Conservation (phyloP, 2,113 vertebrate species). For the Gavia stellata region DNA sequence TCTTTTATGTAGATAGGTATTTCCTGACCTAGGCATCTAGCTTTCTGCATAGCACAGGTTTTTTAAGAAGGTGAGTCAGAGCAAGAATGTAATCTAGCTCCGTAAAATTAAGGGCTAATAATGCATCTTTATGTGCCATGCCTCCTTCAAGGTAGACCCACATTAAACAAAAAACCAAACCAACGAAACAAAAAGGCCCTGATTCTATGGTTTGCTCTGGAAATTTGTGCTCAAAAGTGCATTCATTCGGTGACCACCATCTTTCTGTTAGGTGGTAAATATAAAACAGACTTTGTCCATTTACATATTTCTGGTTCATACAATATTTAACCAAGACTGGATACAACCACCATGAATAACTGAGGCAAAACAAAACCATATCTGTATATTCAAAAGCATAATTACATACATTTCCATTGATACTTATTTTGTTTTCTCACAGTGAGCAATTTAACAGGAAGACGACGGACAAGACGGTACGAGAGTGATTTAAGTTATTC, state of each 20-base stretch:
- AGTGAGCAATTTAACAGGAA: neutral
- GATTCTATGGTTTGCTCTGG: neutral
- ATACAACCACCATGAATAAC: neutral
- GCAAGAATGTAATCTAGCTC: neutral
- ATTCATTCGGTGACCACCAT: neutral
- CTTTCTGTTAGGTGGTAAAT: neutral
- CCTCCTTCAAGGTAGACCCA: neutral
- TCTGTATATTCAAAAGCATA: neutral
- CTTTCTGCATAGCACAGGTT: neutral
- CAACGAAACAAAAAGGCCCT: neutral
- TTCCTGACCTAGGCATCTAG: neutral
- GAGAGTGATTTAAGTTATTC: neutral
- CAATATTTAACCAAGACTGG: neutral
- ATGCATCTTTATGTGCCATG: neutral
- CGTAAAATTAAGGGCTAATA: neutral
- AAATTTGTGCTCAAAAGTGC: neutral
- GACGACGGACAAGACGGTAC: neutral
- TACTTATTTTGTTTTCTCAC: neutral
- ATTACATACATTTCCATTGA: neutral
- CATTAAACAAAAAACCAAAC: neutral
- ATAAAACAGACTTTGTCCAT: neutral
- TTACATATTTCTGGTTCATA: neutral
- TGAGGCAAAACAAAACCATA: neutral
- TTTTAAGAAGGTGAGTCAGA: neutral
- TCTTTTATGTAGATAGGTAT: neutral